Conservation (phyloP, 2,888 invertebrate genomes). For the Lasioglossum leucozonium region DNA sequence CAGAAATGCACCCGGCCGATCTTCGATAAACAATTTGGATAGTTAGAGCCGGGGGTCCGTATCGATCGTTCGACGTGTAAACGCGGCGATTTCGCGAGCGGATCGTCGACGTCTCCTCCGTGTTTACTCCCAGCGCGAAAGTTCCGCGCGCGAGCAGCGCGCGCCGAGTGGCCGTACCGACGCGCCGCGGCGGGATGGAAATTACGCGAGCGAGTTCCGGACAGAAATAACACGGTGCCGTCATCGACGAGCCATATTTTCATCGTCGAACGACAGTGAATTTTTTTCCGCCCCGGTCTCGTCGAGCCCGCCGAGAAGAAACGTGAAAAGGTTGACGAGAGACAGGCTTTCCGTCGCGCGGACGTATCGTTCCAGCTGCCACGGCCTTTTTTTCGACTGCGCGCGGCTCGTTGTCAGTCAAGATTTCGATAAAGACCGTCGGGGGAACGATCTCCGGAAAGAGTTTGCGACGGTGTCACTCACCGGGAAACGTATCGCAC, state of each 20-base stretch:
- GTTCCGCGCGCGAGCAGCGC: neutral
- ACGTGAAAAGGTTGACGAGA: slow-evolving; percentile 63
- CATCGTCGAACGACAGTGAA: slow-evolving; percentile 35
- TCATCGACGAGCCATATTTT: slow-evolving; percentile 30
- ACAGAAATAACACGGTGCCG: slow-evolving; percentile 15
- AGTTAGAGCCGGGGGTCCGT: neutral
- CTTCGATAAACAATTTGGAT: slow-evolving; percentile 23
- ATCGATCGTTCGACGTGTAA: slow-evolving; percentile 9
- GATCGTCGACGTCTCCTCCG: neutral
- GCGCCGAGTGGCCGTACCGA: neutral
- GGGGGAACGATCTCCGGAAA: neutral
- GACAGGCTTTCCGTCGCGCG: slow-evolving; percentile 60
- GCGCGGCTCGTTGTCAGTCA: slow-evolving; percentile 45
- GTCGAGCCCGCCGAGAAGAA: neutral
- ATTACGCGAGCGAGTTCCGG: slow-evolving; percentile 12
- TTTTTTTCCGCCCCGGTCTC: slow-evolving; percentile 19
- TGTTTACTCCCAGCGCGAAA: neutral
- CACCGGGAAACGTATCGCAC: neutral
- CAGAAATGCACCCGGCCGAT: slow-evolving; percentile 21
- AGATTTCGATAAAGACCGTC: slow-evolving; percentile 47
- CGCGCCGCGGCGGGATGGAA: neutral
- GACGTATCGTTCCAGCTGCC: slow-evolving; percentile 53
- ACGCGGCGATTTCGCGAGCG: neutral
- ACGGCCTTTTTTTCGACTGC: slow-evolving; percentile 37
- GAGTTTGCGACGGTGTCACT: neutral